phyloP scores from a whole-genome alignment of 2,113 vertebrate genomes.

The Morone chrysops region DNA sequence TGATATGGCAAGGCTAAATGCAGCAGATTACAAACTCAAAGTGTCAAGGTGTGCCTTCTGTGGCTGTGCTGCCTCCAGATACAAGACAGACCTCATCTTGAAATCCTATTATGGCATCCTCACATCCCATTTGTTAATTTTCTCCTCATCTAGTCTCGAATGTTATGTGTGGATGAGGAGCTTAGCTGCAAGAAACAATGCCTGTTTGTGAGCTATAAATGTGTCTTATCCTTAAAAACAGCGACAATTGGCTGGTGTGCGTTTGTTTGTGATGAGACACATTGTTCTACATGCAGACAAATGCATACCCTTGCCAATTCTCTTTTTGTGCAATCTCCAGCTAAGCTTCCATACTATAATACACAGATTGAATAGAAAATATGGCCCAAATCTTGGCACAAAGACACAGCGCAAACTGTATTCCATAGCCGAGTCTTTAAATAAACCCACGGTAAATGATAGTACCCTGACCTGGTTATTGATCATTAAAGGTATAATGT shows the following conservation, averaged over 20 bases:
- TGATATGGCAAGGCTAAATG: slow-evolving; percentile 9
- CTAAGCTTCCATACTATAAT: slow-evolving; percentile 59
- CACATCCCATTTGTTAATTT: slow-evolving; percentile 63
- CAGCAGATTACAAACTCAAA: neutral
- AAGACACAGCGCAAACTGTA: slow-evolving; percentile 27
- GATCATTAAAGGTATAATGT: slow-evolving; percentile 66
- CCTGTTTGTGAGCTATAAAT: slow-evolving; percentile 51
- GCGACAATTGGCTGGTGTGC: slow-evolving; percentile 56
- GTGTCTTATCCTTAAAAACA: slow-evolving; percentile 62
- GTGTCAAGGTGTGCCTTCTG: slow-evolving; percentile 13
- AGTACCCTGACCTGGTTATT: slow-evolving; percentile 60
- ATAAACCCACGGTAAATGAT: slow-evolving; percentile 58
- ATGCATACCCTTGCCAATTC: slow-evolving; percentile 58
- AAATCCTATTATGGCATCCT: slow-evolving; percentile 54
- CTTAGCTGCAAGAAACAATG: slow-evolving; percentile 53
- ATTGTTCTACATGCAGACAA: slow-evolving; percentile 68
- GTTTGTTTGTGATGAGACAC: slow-evolving; percentile 63
- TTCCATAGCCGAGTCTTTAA: slow-evolving; percentile 46
- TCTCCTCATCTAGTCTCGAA: slow-evolving; percentile 43
- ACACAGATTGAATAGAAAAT: slow-evolving; percentile 51
- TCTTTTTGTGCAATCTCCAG: slow-evolving; percentile 61
- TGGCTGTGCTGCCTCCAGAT: slow-evolving; percentile 23
- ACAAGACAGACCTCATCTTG: slow-evolving; percentile 20
- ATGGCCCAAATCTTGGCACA: slow-evolving; percentile 50
- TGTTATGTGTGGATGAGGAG: slow-evolving; percentile 39